phyloP scores from a whole-genome alignment of 1,140 invertebrate species.

The Magallana angulata region DNA sequence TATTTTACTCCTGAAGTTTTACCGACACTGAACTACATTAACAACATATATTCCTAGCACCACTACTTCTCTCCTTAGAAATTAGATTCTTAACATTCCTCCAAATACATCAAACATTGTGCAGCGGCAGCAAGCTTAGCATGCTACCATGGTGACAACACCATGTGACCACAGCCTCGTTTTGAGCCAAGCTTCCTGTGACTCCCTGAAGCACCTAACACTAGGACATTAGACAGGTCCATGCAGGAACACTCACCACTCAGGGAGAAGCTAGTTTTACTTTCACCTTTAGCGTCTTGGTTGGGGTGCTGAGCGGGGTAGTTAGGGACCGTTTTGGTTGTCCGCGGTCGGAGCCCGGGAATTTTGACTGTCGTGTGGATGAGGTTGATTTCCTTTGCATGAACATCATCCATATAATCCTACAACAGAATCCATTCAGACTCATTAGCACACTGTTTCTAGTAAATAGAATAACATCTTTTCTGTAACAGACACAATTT shows the following conservation, averaged over 20 bases:
- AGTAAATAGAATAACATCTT: too few species aligned
- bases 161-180: slow-evolving; percentile 28
- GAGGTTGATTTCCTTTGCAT: slow-evolving; percentile 97
- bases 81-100: neutral
- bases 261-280: slow-evolving; percentile 40
- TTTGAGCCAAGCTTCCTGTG: neutral
- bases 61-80: neutral
- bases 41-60: neutral
- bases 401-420: slow-evolving; percentile 98
- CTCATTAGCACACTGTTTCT: too few species aligned
- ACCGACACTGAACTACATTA: neutral
- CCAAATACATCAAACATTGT: neutral
- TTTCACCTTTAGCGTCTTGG: slow-evolving; percentile 63
- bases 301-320: slow-evolving; percentile 64
- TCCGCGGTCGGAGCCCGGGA: slow-evolving; percentile 84
- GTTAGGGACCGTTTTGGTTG: slow-evolving; percentile 61
- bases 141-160: neutral
- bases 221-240: neutral
- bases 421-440: slow-evolving; percentile 76
- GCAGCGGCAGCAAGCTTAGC: neutral
- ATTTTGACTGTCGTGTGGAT: slow-evolving; percentile 98
- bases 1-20: too few species aligned
- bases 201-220: neutral
- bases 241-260: slow-evolving; percentile 42
- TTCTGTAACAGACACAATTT: too few species aligned